Percentiles rank a stretch among this genome's conserved stretches.
phyloP scores from a whole-genome alignment of 2,797 vertebrate genomes.

The Dallia pectoralis region DNA sequence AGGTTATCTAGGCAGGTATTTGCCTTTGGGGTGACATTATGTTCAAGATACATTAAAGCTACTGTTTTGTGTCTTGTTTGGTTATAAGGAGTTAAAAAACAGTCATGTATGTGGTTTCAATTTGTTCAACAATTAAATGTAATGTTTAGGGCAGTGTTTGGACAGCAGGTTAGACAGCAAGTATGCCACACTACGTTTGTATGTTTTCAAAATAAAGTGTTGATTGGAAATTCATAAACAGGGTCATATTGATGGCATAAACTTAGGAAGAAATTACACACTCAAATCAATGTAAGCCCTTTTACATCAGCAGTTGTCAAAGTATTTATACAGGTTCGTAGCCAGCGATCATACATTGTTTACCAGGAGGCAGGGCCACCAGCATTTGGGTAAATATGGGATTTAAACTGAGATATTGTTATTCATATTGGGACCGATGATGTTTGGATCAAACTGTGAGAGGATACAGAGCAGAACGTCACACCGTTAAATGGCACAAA shows the following conservation, averaged over 20 bases:
- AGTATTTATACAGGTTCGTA: no score
- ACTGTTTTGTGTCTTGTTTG: slow-evolving; percentile 22
- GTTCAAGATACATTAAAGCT: neutral
- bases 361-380: no score
- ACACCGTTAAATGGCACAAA: no score
- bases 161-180: slow-evolving; percentile 76
- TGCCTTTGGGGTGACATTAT: slow-evolving; percentile 45
- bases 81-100: slow-evolving; percentile 31
- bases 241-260: slow-evolving; percentile 81
- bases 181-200: slow-evolving; percentile 71
- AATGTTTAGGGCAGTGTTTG: slow-evolving; percentile 68
- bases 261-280: slow-evolving; percentile 36
- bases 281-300: no score
- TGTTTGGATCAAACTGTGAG: no score
- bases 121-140: slow-evolving; percentile 78
- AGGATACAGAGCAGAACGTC: no score
- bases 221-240: slow-evolving; percentile 80
- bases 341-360: no score
- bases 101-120: slow-evolving; percentile 56
- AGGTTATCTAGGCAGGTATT: slow-evolving; percentile 64
- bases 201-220: slow-evolving; percentile 83
- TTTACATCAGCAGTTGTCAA: no score
- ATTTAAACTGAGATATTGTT: no score
- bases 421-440: no score
- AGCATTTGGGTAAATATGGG: no score